These are phyloP conservation scores for Fissipunctia ypsillon DNA, from an alignment of 2,888 invertebrate genomes.

Conservation along the genomic window DNA sequence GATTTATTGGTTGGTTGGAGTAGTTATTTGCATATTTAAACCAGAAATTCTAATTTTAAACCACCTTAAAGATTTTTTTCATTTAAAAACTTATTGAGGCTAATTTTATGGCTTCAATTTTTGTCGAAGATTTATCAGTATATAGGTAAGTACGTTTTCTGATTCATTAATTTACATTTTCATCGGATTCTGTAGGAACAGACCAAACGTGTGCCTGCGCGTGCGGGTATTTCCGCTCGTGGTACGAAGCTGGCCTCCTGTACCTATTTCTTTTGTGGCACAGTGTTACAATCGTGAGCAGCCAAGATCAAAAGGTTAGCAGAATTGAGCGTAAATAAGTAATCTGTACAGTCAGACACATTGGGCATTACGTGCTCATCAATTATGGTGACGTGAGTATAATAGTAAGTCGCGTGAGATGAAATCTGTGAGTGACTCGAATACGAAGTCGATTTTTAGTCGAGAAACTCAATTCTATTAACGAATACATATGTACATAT, in stretches of 20 bases:
- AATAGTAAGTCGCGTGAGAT: constrained; percentile 36
- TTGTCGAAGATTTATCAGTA: neutral
- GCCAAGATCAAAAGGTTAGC: constrained; percentile 45
- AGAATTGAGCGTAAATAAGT: constrained; percentile 57
- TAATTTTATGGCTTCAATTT: neutral
- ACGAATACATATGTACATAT: too few species aligned
- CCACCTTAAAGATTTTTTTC: neutral
- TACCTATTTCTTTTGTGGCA: neutral
- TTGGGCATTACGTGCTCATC: constrained; percentile 31
- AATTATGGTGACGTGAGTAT: constrained; percentile 27
- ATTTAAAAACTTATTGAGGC: neutral
- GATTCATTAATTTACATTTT: neutral
- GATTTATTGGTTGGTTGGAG: too few species aligned
- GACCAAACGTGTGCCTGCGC: neutral
- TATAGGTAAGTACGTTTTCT: neutral
- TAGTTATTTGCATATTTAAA: neutral
- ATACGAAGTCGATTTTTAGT: constrained; percentile 25
- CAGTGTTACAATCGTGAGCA: constrained; percentile 13
- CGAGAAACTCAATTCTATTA: constrained; percentile 23
- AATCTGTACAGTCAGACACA: constrained; percentile 55
- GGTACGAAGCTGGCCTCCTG: neutral
- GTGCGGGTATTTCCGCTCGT: neutral
- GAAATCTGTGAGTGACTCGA: constrained; percentile 25
- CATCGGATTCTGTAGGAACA: neutral
- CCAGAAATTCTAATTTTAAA: neutral